phyloP scores from a whole-genome alignment of 1,140 invertebrate species.

The Drosophila athabasca region DNA sequence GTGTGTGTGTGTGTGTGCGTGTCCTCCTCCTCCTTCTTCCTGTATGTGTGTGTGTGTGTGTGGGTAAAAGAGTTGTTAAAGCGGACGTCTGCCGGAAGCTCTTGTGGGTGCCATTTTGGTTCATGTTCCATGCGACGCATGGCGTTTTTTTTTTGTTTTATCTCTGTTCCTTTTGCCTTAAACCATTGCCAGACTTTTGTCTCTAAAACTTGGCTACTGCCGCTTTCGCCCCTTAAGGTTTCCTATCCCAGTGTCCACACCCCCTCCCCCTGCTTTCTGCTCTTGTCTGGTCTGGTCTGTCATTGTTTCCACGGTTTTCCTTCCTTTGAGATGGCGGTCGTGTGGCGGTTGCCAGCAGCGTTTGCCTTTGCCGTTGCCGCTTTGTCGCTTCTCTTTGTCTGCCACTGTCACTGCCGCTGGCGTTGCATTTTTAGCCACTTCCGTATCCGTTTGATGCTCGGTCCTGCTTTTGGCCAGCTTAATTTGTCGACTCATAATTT shows the following conservation, averaged over 20 bases:
- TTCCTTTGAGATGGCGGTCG: constrained; percentile 30
- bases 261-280: neutral
- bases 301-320: constrained; percentile 56
- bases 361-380: neutral
- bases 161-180: constrained; percentile 58
- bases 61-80: constrained; percentile 77
- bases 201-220: constrained; percentile 53
- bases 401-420: constrained; percentile 1
- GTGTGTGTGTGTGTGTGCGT: constrained; percentile 3
- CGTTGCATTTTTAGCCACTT: constrained; percentile 21
- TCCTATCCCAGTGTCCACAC: neutral
- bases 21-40: neutral
- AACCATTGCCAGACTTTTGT: constrained; percentile 66
- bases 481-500: constrained; percentile 78
- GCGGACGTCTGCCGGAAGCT: constrained; percentile 76
- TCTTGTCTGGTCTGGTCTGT: constrained; percentile 21
- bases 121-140: constrained; percentile 72
- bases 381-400: constrained; percentile 10
- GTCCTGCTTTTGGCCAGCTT: constrained; percentile 49
- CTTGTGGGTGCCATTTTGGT: constrained; percentile 79
- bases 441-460: constrained; percentile 17
- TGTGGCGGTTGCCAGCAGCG: constrained; percentile 28
- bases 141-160: constrained; percentile 56
- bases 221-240: constrained; percentile 9
- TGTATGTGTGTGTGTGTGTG: constrained; percentile 30